Percentiles rank a stretch among this genome's conserved stretches.
Conservation (phyloP, 2,797 vertebrate species). For the Steatocranus sp. region DNA sequence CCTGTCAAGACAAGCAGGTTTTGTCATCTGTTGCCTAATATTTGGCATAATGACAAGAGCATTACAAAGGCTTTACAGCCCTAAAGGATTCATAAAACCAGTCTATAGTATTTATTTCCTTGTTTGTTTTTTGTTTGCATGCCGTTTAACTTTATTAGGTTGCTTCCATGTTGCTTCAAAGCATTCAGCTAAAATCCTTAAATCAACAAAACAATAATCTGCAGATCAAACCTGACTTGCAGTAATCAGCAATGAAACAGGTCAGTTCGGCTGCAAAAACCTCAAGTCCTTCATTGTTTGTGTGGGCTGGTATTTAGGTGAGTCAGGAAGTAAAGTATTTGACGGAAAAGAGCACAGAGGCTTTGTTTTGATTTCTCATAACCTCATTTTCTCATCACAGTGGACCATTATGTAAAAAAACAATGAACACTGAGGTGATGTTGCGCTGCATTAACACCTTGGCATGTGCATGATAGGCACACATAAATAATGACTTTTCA, state of each 20-base stretch:
- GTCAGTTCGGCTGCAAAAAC: background rate
- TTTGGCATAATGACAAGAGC: background rate
- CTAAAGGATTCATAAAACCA: background rate
- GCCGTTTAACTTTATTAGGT: background rate
- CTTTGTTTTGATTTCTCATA: background rate
- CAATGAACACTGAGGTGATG: background rate
- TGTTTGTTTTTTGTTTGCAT: background rate
- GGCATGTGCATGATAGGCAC: background rate
- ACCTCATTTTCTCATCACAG: background rate
- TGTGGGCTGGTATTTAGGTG: background rate
- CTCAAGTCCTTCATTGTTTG: background rate
- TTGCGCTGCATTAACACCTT: background rate
- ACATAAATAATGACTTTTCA: background rate
- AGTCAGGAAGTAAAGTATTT: background rate
- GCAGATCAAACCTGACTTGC: background rate
- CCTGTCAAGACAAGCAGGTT: background rate
- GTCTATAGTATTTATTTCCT: background rate
- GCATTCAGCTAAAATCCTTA: background rate
- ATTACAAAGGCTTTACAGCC: background rate
- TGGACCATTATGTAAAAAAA: background rate
- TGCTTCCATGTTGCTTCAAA: background rate
- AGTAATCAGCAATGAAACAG: background rate
- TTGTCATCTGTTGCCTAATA: constrained; percentile 25
- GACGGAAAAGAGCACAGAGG: background rate
- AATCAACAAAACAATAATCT: background rate